Percentiles rank a stretch among this genome's conserved stretches.
phyloP scores from a whole-genome alignment of 2,113 vertebrate species.

The Chionodraco myersi region DNA sequence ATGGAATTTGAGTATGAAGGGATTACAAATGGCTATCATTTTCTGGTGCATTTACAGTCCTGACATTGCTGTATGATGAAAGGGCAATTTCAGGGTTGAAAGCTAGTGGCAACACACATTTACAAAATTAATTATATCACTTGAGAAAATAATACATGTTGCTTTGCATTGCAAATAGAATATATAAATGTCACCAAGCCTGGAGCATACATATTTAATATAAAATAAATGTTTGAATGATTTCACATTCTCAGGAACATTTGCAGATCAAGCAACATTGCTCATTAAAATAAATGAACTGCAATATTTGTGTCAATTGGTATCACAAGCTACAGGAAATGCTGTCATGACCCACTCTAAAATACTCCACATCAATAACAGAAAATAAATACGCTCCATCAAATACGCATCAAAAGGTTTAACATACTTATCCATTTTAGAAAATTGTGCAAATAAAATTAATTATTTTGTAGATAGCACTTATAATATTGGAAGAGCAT shows the following conservation, averaged over 20 bases:
- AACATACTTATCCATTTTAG: slow-evolving; percentile 4
- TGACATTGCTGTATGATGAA: slow-evolving; percentile 24
- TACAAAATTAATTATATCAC: slow-evolving; percentile 48
- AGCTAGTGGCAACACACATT: slow-evolving; percentile 38
- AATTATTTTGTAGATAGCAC: slow-evolving; percentile 16
- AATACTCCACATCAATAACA: slow-evolving; percentile 32
- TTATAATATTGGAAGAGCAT: slow-evolving; percentile 11
- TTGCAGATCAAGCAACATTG: slow-evolving; percentile 47
- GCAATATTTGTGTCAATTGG: slow-evolving; percentile 37
- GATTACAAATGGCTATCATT: slow-evolving; percentile 27
- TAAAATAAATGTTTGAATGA: slow-evolving; percentile 50
- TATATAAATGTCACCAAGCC: slow-evolving; percentile 51
- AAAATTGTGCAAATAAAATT: slow-evolving; percentile 10
- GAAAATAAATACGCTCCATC: slow-evolving; percentile 8
- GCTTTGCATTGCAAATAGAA: slow-evolving; percentile 59
- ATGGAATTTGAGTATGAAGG: slow-evolving; percentile 23
- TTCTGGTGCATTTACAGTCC: slow-evolving; percentile 14
- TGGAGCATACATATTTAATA: slow-evolving; percentile 59
- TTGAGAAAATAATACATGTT: slow-evolving; percentile 47
- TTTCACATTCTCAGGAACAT: slow-evolving; percentile 57
- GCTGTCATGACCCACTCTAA: slow-evolving; percentile 32
- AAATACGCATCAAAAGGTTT: slow-evolving; percentile 13
- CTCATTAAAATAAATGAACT: slow-evolving; percentile 65
- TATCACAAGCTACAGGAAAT: slow-evolving; percentile 15
- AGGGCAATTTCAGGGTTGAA: slow-evolving; percentile 26